Percentiles rank a stretch among this genome's conserved stretches.
These are phyloP conservation scores for Netelia virgata DNA, from an alignment of 2,888 invertebrate species.

Conservation along the genomic window DNA sequence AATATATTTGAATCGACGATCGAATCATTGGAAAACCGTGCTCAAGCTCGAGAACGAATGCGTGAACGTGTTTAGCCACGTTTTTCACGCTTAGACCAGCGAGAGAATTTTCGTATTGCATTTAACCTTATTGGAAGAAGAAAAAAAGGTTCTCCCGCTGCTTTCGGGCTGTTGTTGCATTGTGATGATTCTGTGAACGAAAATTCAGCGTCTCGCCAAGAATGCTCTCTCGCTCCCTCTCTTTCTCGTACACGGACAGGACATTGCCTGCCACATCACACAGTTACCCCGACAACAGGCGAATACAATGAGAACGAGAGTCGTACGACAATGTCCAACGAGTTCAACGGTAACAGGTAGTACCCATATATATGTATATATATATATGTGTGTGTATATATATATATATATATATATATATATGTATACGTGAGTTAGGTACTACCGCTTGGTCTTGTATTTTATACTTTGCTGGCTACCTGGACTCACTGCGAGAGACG, in stretches of 20 bases:
- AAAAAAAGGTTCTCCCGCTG: slow-evolving; percentile 47
- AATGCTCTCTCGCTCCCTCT: slow-evolving; percentile 1
- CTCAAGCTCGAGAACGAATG: slow-evolving; percentile 18
- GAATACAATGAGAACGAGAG: slow-evolving; percentile 64
- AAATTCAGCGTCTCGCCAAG: slow-evolving; percentile 38
- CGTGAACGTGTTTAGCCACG: slow-evolving; percentile 28
- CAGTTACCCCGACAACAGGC: slow-evolving; percentile 43
- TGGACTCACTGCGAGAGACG: slow-evolving; percentile 24
- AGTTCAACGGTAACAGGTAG: slow-evolving; percentile 69
- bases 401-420: slow-evolving; percentile 16
- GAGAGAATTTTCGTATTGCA: slow-evolving; percentile 38
- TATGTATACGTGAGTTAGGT: background rate
- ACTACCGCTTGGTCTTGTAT: slow-evolving; percentile 14
- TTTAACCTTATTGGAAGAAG: slow-evolving; percentile 32
- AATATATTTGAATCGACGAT: background rate
- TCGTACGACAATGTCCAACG: slow-evolving; percentile 70
- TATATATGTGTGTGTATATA: background rate
- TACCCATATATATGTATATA: slow-evolving; percentile 27
- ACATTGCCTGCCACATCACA: slow-evolving; percentile 39
- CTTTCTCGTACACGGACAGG: background rate
- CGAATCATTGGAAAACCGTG: background rate
- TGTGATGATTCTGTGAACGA: slow-evolving; percentile 49
- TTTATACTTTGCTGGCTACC: slow-evolving; percentile 43
- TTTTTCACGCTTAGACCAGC: slow-evolving; percentile 48
- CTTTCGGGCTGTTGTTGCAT: slow-evolving; percentile 28